Evolutionary conservation across 2,888 invertebrate species (phyloP), one percentile per base, ranked within the genome.

Genomic region (Gerris lacustris): DNA sequence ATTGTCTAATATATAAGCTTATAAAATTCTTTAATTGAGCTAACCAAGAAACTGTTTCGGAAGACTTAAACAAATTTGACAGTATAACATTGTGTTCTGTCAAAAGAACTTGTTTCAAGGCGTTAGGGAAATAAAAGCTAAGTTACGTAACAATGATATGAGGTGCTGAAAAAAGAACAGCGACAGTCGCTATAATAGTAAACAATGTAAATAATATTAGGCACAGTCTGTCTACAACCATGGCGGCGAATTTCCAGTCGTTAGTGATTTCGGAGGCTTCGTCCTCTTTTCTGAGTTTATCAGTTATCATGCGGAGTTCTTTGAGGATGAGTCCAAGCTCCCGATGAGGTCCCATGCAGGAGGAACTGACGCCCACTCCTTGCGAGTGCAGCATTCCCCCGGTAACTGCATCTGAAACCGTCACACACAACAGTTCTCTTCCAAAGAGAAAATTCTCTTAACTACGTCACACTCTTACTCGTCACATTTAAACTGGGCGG

Each of bases 161-260:
- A 80, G 95, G 95, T 83, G 95, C 95, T 83, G 94, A 92, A 85
- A 94, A 89, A 83, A 96, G 89, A 86, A 95, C 94, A 86, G 94
- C 94, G 86, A 94, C 90, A 83, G 95, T 94, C 84, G 94, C 94
- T 84, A 94, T 89, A 87, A 94, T 92, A 85, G 95, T 95, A 89
- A 95, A 95, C 86, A 94, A 88, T 85, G 95, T 94, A 90, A 97
- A 97, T 87, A 96, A 91, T 87, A 96, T 94, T 89, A 97, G 92
- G 91, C 97, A 97, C 88, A 96, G 89, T 88, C 96, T 91, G 89
- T 97, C 97, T 86, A 97, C 94, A 85, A 97, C 96, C 94, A 96
- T 96, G 84, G 96, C 96, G 83, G 96, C 96, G 86, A 96, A 97
- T 86, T 96, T 96, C 97, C 97, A 97, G 89, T 96, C 96, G 86